Evolutionary conservation across 2,113 vertebrate genomes (phyloP).

Genomic region (Burhinus oedicnemus): DNA sequence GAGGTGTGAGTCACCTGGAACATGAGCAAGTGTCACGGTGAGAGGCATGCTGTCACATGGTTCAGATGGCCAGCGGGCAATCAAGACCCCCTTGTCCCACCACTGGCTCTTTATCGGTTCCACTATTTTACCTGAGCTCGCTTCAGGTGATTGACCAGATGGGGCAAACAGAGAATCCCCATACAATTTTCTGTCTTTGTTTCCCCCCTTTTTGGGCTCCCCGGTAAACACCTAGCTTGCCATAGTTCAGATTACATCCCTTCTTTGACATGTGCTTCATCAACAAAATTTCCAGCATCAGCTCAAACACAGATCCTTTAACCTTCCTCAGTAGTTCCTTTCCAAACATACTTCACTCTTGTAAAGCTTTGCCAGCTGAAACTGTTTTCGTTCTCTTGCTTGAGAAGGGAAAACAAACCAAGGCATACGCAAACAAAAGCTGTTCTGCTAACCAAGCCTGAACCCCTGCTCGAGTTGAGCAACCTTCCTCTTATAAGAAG

Average conservation of each 20-base stretch:
- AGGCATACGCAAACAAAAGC: slow-evolving; percentile 18
- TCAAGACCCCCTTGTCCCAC: neutral
- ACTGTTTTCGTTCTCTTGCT: neutral
- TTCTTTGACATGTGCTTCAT: neutral
- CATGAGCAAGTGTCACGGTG: accelerated
- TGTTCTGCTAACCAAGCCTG: slow-evolving; percentile 2
- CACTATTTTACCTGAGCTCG: neutral
- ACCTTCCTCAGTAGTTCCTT: neutral
- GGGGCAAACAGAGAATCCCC: neutral
- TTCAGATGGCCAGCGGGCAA: neutral
- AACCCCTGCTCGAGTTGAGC: slow-evolving; percentile 3
- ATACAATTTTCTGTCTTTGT: neutral
- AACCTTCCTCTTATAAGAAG: slow-evolving; percentile 2
- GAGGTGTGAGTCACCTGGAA: neutral
- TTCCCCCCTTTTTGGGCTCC: neutral
- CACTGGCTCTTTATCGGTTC: neutral
- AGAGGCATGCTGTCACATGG: accelerated
- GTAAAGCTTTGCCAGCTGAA: neutral
- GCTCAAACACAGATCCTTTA: neutral
- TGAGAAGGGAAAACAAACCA: slow-evolving; percentile 41
- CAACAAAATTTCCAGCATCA: neutral
- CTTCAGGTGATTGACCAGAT: neutral
- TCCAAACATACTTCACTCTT: neutral
- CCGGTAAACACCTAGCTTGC: neutral
- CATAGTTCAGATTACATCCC: neutral